Percentiles rank a stretch among this genome's conserved stretches.
These are phyloP conservation scores for Mellilla xanthometata DNA, from an alignment of 2,888 invertebrate species.

Conservation along the genomic window DNA sequence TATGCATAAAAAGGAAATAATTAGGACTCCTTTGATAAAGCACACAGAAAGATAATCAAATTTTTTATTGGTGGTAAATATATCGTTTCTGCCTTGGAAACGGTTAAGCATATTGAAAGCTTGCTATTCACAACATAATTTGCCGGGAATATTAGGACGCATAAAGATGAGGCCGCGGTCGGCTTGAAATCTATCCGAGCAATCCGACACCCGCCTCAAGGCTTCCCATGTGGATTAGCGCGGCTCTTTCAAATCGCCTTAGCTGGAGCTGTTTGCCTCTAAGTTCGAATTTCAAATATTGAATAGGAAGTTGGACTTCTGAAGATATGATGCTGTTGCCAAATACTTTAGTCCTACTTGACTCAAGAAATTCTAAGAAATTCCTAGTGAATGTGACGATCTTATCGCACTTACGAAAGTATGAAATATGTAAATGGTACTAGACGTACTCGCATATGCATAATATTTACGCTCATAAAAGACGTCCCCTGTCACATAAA, in stretches of 20 bases:
- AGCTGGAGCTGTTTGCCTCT: slow-evolving; percentile 33
- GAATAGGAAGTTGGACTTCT: no score
- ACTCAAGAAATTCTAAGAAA: no score
- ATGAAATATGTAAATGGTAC: slow-evolving; percentile 1
- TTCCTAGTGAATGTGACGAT: not conserved
- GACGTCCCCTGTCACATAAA: slow-evolving; percentile 22
- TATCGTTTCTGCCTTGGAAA: no score
- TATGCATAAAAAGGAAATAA: no score
- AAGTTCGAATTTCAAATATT: not conserved
- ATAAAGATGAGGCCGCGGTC: slow-evolving; percentile 60
- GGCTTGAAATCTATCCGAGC: slow-evolving; percentile 64
- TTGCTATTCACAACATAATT: slow-evolving; percentile 2
- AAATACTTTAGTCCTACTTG: no score
- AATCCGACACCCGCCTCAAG: slow-evolving; percentile 69
- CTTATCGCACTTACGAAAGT: slow-evolving; percentile 1
- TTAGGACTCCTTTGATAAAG: no score
- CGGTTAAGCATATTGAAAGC: no score
- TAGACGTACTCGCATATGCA: not conserved
- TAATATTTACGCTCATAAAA: slow-evolving; percentile 1
- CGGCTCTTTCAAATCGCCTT: slow-evolving; percentile 59
- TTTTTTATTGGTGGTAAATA: no score
- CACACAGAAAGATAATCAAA: no score
- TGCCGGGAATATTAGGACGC: slow-evolving; percentile 24
- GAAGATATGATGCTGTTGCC: no score
- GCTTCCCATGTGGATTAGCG: slow-evolving; percentile 73